Evolutionary conservation across 2,888 invertebrate species (phyloP).

Genomic region (Trypoxylon attenuatum): DNA sequence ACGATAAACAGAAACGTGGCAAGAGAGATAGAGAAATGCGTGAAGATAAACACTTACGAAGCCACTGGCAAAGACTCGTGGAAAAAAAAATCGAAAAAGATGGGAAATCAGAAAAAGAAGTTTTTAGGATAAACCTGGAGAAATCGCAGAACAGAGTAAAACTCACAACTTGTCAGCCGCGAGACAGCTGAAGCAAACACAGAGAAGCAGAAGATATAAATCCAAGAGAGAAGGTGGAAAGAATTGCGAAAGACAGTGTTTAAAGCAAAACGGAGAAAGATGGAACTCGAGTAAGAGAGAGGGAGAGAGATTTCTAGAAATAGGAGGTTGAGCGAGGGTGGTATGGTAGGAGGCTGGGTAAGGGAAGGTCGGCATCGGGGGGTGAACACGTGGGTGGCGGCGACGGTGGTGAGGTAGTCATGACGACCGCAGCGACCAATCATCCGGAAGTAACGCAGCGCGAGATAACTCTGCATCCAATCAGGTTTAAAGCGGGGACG

Average conservation of each 20-base stretch:
- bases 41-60: too few relatives aligned
- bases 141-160: background rate
- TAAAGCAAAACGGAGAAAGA: too few relatives aligned
- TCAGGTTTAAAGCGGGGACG: slow-evolving; percentile 73
- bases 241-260: background rate
- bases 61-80: too few relatives aligned
- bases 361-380: slow-evolving; percentile 21
- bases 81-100: background rate
- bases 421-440: slow-evolving; percentile 75
- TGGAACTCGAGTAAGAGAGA: too few relatives aligned
- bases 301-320: slow-evolving; percentile 27
- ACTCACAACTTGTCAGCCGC: too few relatives aligned
- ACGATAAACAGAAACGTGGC: background rate
- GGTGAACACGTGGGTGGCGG: slow-evolving; percentile 51
- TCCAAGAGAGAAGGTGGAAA: background rate
- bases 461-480: slow-evolving; percentile 75
- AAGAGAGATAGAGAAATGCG: background rate
- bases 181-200: too few relatives aligned
- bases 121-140: too few relatives aligned
- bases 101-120: too few relatives aligned
- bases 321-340: slow-evolving; percentile 30
- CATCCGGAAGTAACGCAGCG: slow-evolving; percentile 74
- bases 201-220: too few relatives aligned
- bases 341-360: slow-evolving; percentile 7
- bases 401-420: slow-evolving; percentile 68